Conservation (phyloP, 2,113 vertebrate species). For the crab-eating macaque (Macaca fascicularis) region DNA sequence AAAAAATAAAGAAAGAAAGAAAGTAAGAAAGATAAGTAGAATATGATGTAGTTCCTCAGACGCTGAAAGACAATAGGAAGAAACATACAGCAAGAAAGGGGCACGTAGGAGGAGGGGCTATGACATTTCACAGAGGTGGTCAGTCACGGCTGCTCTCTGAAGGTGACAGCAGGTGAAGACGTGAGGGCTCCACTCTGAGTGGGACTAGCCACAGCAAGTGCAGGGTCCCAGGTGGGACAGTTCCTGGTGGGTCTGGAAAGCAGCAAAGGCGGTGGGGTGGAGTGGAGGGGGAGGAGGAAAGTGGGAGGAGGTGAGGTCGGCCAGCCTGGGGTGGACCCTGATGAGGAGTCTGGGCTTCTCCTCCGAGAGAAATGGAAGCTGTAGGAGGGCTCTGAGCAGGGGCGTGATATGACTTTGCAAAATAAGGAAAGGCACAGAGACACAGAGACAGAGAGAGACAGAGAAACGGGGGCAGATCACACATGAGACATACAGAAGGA, state of each 20-base stretch:
- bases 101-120: neutral
- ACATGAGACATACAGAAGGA: no score
- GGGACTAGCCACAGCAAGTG: neutral
- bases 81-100: neutral
- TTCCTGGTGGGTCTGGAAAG: neutral
- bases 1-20: neutral
- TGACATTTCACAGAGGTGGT: neutral
- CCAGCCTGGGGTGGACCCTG: neutral
- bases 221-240: neutral
- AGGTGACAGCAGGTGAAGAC: neutral
- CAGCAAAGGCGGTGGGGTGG: neutral
- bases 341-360: neutral
- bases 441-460: neutral
- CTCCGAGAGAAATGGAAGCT: neutral
- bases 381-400: neutral
- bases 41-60: neutral
- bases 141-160: neutral
- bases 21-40: neutral
- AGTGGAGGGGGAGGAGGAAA: neutral
- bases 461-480: neutral
- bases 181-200: neutral
- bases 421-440: neutral
- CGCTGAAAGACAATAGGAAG: neutral
- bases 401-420: neutral
- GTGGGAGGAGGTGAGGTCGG: neutral